These are phyloP conservation scores for Mionectes olivaceus DNA, from an alignment of 2,797 vertebrate species.

Conservation along the genomic window DNA sequence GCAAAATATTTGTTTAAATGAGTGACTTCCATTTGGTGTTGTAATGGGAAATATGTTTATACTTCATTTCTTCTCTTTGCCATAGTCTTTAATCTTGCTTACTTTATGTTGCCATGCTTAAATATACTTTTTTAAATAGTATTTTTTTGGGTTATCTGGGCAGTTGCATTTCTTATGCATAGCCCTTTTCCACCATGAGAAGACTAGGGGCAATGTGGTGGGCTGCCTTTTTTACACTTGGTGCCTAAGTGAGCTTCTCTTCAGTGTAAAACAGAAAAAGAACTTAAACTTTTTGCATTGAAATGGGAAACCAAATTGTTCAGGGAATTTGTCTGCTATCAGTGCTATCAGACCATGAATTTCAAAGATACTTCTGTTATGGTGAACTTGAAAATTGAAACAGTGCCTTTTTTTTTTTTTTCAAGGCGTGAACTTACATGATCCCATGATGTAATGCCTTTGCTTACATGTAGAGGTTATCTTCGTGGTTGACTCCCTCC, in stretches of 20 bases:
- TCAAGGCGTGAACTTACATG: background rate
- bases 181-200: background rate
- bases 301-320: background rate
- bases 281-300: background rate
- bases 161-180: conserved; percentile 9
- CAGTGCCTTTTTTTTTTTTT: background rate
- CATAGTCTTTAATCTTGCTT: conserved; percentile 11
- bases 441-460: background rate
- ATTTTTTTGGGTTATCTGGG: background rate
- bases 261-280: background rate
- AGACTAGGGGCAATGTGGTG: background rate
- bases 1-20: conserved; percentile 36
- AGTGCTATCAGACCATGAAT: background rate
- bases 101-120: background rate
- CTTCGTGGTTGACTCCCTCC: fast-evolving
- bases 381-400: background rate
- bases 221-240: background rate
- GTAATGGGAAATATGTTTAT: conserved; percentile 33
- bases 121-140: background rate
- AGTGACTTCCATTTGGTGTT: background rate
- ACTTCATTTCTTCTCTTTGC: conserved; percentile 40
- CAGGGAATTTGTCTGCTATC: background rate
- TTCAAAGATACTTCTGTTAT: background rate
- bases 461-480: fast-evolving
- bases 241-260: background rate